Base-by-base conservation (phyloP, 2,113 vertebrate species). In the Pelecanoides urinatrix region DNA sequence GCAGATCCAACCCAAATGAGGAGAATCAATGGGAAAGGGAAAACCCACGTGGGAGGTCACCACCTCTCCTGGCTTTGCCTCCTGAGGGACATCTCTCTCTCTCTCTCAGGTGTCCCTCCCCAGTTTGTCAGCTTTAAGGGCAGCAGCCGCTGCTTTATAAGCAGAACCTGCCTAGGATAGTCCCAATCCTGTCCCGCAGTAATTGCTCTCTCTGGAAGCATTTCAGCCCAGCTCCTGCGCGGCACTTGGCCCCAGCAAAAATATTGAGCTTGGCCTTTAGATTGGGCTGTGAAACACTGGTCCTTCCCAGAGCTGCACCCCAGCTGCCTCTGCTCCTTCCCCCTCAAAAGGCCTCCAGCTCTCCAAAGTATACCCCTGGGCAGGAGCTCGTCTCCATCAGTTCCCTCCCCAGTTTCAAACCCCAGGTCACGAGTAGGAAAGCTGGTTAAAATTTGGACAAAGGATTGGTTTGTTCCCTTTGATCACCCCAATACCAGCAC, bases 161-260 rank as follows among this genome's bases (percentile, higher is more conserved):
- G 61, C 65, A 86, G 21, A 42, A 49, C 40, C 36, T 78, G 40
- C 8, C 58, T 13, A 11, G 65, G 53, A n/a, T 14, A 38, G 25
- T 49, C 16, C 12, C 1, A 1, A 1, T 42, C n/a, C 26, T 4
- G 4, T 12, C 32, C 68, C 1, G 1, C 58, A 58, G 45, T 14
- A 68, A 20, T 13, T 40, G 34, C 6, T 67, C 25, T 32, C 30
- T 79, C 76, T 78, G 76, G 75, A 74, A 83, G 18, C 16, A 4
- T 77, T 88, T 67, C 75, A 76, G 16, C 19, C 40, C 3, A 2
- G 18, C 29, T 88, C 49, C n/a, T 50, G 27, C 2, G 6, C 42
- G 71, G 40, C 3, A 4, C n/a, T 47, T 66, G 44, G 59, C 19
- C n/a, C 32, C 32, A 20, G 63, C 30, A 90, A 55, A 82, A 55